phyloP scores from a whole-genome alignment of 2,888 invertebrate species.

The Hydrotaea cyrtoneurina region DNA sequence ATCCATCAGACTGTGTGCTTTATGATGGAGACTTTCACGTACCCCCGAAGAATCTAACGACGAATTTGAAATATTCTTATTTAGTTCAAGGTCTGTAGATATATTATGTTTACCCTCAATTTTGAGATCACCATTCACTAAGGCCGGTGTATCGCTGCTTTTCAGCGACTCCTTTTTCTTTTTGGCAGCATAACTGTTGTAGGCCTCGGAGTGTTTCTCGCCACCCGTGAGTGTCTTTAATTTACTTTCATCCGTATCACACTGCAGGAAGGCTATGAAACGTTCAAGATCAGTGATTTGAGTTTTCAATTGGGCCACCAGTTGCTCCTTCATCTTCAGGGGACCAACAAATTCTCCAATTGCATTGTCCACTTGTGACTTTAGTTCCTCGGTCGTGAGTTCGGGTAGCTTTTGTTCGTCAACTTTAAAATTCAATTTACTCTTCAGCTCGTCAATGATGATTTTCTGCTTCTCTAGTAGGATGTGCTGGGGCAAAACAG shows the following conservation, averaged over 20 bases:
- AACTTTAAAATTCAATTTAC: constrained; percentile 91
- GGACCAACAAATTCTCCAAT: constrained; percentile 95
- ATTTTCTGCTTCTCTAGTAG: constrained; percentile 93
- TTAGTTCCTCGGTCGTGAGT: constrained; percentile 90
- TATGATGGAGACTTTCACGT: constrained; percentile 77
- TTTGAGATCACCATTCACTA: constrained; percentile 27
- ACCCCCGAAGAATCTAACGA: constrained; percentile 15
- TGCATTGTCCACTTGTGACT: constrained; percentile 93
- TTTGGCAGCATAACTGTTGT: constrained; percentile 80
- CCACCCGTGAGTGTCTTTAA: constrained; percentile 67
- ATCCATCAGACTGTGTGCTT: constrained; percentile 85
- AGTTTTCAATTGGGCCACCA: constrained; percentile 96
- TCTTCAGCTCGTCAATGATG: constrained; percentile 92
- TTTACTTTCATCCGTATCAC: constrained; percentile 83
- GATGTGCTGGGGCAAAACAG: constrained; percentile 87
- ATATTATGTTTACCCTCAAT: background rate
- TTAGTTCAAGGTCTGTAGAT: constrained; percentile 39
- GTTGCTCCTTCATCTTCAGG: constrained; percentile 96
- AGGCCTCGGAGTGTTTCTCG: constrained; percentile 72
- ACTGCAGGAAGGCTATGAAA: constrained; percentile 97
- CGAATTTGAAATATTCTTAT: constrained; percentile 50
- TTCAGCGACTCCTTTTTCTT: constrained; percentile 73
- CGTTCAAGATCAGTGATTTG: constrained; percentile 98
- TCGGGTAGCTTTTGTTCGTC: constrained; percentile 89
- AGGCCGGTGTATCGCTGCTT: constrained; percentile 56